phyloP scores from a whole-genome alignment of 2,888 invertebrate genomes.

The Thymelicus acteon region DNA sequence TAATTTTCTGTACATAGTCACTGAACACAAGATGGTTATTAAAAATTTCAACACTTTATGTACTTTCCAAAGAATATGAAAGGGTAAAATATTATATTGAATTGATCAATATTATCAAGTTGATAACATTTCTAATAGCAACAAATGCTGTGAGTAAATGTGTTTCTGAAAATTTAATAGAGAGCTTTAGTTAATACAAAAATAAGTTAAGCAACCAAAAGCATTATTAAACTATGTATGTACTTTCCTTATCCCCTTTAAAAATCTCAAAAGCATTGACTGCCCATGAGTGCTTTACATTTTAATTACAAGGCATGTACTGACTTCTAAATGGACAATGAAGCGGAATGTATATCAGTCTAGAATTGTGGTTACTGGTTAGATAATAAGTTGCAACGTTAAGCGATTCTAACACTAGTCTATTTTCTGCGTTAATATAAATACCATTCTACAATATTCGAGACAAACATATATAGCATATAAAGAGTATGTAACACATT shows the following conservation, averaged over 20 bases:
- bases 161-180: constrained; percentile 13
- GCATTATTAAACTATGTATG: constrained; percentile 16
- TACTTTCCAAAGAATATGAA: neutral
- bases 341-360: constrained; percentile 37
- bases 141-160: neutral
- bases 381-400: constrained; percentile 16
- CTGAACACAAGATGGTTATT: constrained; percentile 28
- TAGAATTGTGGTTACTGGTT: constrained; percentile 22
- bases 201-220: constrained; percentile 13
- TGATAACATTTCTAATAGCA: neutral
- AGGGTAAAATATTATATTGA: neutral
- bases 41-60: neutral
- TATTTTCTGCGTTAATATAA: constrained; percentile 18
- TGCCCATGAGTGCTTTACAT: neutral
- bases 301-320: constrained; percentile 1
- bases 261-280: neutral
- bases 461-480: constrained; percentile 22
- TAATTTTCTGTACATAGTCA: constrained; percentile 9
- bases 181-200: constrained; percentile 17
- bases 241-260: constrained; percentile 14
- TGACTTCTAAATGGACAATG: constrained; percentile 26
- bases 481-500: neutral
- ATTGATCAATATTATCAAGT: neutral
- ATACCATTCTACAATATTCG: constrained; percentile 23
- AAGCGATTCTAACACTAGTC: constrained; percentile 15